Base-by-base conservation (phyloP, 2,888 invertebrate genomes). In the Hirtodrosophila histrioides region DNA sequence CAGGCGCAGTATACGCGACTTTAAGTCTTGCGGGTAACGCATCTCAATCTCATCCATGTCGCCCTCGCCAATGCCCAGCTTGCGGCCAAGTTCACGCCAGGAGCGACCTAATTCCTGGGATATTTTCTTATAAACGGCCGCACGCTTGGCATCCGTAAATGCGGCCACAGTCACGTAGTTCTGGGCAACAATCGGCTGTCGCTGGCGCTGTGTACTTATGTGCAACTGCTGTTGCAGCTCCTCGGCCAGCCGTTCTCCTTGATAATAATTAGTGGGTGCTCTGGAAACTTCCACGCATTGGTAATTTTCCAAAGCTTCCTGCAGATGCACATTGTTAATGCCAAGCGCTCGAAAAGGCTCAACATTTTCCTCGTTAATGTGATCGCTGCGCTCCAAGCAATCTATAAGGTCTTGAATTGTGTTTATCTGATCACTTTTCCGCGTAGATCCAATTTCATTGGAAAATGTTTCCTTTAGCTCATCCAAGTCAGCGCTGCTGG, bases 31-130 rank as follows among this genome's bases (percentile, higher is more conserved):
- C 0, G 87, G 88, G 73, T 77, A 83, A 3, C 86, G 81, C 0
- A 61, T 17, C 55, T 91, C 91, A 0, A 91, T 80, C 3, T 70
- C 78, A 44, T 91, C 91, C 83, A 91, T 86, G 0, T 68, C 64
- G 3, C 91, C 91, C 39, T 91, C 89, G 4, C 73, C 67, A 5
- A 91, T 71, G n/a, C 69, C 60, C 6, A 92, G 46, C 24, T 86
- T 83, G 0, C 91, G 83, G 0, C 91, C 92, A 5, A 91, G 72
- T 5, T 73, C 65, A 4, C 91, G 87, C 91, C 92, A 91, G 37
- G 79, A 83, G 3, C 82, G 86, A 0, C 92, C 92, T 57, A 92
- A 78, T 12, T 91, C 87, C 7, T 69, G 63, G 0, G 89, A 84
- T n/a, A 91, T 75, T 31, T 88, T 61, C 12, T 86, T 89, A 40